Percentiles rank a stretch among this genome's conserved stretches.
Conservation (phyloP, 2,797 vertebrate genomes). For the Bryconaethiops microstoma region DNA sequence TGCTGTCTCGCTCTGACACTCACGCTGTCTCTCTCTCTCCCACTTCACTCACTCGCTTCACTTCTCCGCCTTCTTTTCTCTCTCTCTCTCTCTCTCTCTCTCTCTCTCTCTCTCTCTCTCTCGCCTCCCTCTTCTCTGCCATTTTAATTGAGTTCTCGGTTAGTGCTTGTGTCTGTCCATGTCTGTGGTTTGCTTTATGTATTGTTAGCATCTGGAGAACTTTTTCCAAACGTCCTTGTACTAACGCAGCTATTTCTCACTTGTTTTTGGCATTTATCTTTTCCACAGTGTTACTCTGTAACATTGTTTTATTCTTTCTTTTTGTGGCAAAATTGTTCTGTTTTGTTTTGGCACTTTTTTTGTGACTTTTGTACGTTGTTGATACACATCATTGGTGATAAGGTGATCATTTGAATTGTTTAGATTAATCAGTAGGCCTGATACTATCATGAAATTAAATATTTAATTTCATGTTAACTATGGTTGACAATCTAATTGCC, state of each 20-base stretch:
- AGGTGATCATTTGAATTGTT: no score
- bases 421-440: no score
- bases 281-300: conserved; percentile 16
- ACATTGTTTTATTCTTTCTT: no score
- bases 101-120: conserved; percentile 7
- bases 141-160: conserved; percentile 55
- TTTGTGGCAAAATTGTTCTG: neutral
- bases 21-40: neutral
- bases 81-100: neutral
- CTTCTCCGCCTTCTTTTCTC: neutral
- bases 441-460: no score
- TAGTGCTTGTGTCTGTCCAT: conserved; percentile 29
- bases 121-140: conserved; percentile 18
- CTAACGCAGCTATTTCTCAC: conserved; percentile 4
- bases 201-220: conserved; percentile 33
- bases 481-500: no score
- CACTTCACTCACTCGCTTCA: conserved; percentile 7
- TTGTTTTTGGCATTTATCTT: conserved; percentile 30
- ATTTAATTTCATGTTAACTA: no score
- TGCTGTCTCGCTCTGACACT: conserved; percentile 44
- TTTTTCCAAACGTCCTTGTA: conserved; percentile 14
- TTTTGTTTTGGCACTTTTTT: neutral
- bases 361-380: neutral
- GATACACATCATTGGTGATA: no score
- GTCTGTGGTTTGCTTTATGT: conserved; percentile 27